A percentile compares a stretch with the other conserved stretches of the same genome.
Evolutionary conservation across 2,888 invertebrate genomes (phyloP).

Genomic region (Sclerodermus sp.): DNA sequence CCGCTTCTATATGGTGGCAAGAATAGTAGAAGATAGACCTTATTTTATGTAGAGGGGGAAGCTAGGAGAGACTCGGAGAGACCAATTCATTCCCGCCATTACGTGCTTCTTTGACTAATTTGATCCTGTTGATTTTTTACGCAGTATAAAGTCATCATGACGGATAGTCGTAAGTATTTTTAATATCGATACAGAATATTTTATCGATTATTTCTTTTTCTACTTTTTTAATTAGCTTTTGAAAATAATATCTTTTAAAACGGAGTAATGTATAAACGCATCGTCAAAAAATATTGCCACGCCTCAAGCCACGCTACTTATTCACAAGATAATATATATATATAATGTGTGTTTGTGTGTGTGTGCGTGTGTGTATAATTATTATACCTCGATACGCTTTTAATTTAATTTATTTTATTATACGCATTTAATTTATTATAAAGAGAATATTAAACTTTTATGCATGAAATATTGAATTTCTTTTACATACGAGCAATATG

Average conservation of each 20-base stretch:
- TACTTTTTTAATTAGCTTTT: neutral
- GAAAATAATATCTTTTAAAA: neutral
- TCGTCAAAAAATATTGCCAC: neutral
- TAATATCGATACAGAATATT: neutral
- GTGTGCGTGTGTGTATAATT: too few species aligned
- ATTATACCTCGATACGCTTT: too few species aligned
- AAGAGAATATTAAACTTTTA: too few species aligned
- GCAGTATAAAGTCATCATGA: slow-evolving; percentile 37
- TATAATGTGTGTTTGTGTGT: too few species aligned
- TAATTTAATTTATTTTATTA: neutral
- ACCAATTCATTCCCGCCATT: slow-evolving; percentile 40
- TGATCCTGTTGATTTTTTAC: slow-evolving; percentile 8
- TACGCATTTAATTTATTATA: too few species aligned
- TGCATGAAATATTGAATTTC: too few species aligned
- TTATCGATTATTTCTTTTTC: neutral
- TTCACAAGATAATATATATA: neutral
- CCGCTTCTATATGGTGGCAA: too few species aligned
- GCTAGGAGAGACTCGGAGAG: too few species aligned
- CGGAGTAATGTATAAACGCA: neutral
- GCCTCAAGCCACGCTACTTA: neutral
- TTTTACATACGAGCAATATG: neutral
- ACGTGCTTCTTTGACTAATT: slow-evolving; percentile 30
- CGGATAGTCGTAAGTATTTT: slow-evolving; percentile 51
- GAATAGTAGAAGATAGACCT: too few species aligned
- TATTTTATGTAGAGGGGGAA: too few species aligned